Evolutionary conservation across 2,113 vertebrate genomes (phyloP).

Genomic region (Rhea pennata): DNA sequence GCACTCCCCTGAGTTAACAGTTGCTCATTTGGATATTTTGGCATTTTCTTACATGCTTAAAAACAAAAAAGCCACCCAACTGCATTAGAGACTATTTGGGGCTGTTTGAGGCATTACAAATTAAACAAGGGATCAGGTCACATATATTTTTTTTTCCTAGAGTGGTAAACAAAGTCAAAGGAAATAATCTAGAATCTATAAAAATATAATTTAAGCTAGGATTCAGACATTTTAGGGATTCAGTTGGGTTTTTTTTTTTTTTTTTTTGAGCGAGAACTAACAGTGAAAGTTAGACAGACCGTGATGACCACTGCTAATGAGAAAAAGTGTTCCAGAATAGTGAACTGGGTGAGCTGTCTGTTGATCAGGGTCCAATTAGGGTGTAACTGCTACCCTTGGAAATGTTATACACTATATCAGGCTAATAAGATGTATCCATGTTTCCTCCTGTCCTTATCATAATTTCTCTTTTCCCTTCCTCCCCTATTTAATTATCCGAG

Average conservation of each 20-base stretch:
- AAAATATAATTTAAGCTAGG: background rate
- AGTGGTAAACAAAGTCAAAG: background rate
- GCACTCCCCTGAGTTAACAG: background rate
- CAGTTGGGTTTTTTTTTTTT: background rate
- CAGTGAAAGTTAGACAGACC: slow-evolving; percentile 34
- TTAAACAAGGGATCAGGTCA: background rate
- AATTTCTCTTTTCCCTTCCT: background rate
- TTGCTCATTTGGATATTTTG: background rate
- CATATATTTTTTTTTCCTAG: background rate
- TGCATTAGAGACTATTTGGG: background rate
- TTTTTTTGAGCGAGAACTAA: background rate
- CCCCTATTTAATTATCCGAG: slow-evolving; percentile 29
- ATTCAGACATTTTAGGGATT: slow-evolving; percentile 3
- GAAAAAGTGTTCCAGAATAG: slow-evolving; percentile 30
- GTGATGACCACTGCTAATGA: slow-evolving; percentile 34
- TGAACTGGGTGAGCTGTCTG: slow-evolving; percentile 15
- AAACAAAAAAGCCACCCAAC: background rate
- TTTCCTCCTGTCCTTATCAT: background rate
- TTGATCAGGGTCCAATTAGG: slow-evolving; percentile 51
- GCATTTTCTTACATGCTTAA: background rate
- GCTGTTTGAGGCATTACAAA: background rate
- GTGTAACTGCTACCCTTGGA: background rate
- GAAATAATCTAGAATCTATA: background rate
- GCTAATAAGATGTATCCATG: background rate
- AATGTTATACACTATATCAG: background rate